phyloP scores from a whole-genome alignment of 2,113 vertebrate genomes.

The Callocephalon fimbriatum region DNA sequence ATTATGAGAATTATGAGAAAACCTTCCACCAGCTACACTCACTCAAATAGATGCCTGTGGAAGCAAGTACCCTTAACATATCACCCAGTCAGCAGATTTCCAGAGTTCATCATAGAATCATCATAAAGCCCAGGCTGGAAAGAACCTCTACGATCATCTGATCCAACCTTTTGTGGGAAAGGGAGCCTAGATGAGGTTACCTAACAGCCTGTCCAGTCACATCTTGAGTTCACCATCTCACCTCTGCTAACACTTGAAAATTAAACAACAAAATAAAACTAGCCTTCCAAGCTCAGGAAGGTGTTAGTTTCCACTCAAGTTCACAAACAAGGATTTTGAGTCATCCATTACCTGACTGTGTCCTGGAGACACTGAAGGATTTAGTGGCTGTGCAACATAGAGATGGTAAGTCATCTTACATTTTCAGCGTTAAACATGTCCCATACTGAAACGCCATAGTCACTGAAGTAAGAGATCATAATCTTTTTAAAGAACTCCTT shows the following conservation, averaged over 20 bases:
- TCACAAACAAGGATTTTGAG: not conserved
- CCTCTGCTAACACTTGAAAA: not conserved
- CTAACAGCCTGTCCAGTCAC: not conserved
- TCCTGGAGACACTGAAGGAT: not conserved
- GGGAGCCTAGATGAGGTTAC: not conserved
- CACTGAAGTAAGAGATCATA: not conserved
- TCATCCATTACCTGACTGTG: not conserved
- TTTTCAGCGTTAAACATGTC: not conserved
- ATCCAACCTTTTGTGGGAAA: not conserved
- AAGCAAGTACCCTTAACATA: not conserved
- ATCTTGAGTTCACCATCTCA: not conserved
- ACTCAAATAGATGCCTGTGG: not conserved
- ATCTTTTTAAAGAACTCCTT: not conserved
- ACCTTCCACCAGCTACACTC: not conserved
- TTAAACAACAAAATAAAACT: not conserved
- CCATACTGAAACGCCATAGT: not conserved
- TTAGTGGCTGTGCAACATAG: not conserved
- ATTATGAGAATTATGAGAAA: not conserved
- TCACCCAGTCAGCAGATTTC: not conserved
- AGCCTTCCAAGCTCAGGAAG: not conserved
- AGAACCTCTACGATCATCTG: not conserved
- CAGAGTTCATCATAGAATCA: not conserved
- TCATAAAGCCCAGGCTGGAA: not conserved
- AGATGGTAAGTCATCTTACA: not conserved
- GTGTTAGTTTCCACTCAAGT: not conserved